These are phyloP conservation scores for Callospermophilus lateralis DNA, from an alignment of 2,113 vertebrate genomes.

Conservation along the genomic window DNA sequence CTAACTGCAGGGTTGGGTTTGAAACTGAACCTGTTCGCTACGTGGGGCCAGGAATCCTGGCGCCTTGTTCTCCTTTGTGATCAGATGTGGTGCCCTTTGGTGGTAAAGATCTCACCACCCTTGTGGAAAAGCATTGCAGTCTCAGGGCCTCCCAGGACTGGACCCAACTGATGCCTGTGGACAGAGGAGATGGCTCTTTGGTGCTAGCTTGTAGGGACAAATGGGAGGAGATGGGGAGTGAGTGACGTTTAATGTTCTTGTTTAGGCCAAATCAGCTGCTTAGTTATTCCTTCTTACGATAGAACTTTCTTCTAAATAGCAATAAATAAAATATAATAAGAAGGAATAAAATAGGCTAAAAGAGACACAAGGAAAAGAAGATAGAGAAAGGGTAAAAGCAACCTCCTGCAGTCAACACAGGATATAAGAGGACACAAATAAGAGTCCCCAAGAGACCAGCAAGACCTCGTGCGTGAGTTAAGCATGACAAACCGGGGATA, in stretches of 20 bases:
- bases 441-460: neutral
- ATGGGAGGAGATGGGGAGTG: neutral
- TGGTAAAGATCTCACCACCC: neutral
- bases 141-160: neutral
- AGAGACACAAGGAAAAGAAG: conserved; percentile 21
- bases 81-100: neutral
- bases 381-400: conserved; percentile 17
- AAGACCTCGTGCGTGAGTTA: neutral
- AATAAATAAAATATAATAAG: conserved; percentile 6
- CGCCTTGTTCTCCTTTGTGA: conserved; percentile 14
- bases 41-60: neutral
- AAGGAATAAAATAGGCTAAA: conserved; percentile 33
- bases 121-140: neutral
- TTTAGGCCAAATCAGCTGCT: neutral
- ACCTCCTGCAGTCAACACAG: neutral
- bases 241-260: neutral
- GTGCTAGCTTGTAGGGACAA: neutral
- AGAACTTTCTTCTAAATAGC: conserved; percentile 40
- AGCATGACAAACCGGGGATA: neutral
- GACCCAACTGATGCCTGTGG: neutral
- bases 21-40: neutral
- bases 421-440: neutral
- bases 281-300: neutral
- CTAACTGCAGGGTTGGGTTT: neutral
- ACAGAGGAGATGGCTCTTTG: neutral